Evolutionary conservation across 23 tunicate species (phyloP).

Genomic region (Phallusia fumigata): DNA sequence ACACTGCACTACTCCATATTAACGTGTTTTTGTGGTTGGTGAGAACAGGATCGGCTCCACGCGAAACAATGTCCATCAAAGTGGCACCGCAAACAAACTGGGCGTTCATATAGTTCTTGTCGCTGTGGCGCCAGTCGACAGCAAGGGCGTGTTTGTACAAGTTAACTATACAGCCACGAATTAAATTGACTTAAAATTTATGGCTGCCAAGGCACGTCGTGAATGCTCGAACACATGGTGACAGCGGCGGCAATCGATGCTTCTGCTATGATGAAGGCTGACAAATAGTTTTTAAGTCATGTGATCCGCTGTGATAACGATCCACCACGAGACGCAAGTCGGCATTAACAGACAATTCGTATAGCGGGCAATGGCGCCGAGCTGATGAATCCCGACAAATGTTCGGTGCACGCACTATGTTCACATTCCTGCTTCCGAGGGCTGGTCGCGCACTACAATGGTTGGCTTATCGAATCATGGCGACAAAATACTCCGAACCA

Average conservation of each 20-base stretch:
- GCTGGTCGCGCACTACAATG: slow-evolving; percentile 4
- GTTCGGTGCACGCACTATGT: background rate
- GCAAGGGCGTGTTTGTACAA: slow-evolving; percentile 9
- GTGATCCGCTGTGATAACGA: too few relatives aligned
- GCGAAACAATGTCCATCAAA: slow-evolving; percentile 5
- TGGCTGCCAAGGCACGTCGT: background rate
- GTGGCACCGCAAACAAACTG: slow-evolving; percentile 12
- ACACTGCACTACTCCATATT: too few relatives aligned
- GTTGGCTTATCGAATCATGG: slow-evolving; percentile 6
- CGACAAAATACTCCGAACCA: background rate
- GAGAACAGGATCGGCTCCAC: too few relatives aligned
- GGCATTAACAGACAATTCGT: background rate
- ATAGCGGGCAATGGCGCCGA: slow-evolving; percentile 3
- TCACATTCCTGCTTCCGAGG: slow-evolving; percentile 6
- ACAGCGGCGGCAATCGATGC: background rate
- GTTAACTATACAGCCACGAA: slow-evolving; percentile 2
- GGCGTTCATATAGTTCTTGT: slow-evolving; percentile 6
- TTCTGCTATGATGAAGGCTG: background rate
- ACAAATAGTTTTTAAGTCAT: background rate
- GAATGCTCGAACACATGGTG: background rate
- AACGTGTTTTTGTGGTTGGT: too few relatives aligned
- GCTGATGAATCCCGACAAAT: background rate
- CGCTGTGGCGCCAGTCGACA: slow-evolving; percentile 8
- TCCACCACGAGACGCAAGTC: background rate
- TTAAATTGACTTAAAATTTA: slow-evolving; percentile 6